These are phyloP conservation scores for Urocitellus parryii DNA, from an alignment of 2,113 vertebrate genomes.

Conservation along the genomic window DNA sequence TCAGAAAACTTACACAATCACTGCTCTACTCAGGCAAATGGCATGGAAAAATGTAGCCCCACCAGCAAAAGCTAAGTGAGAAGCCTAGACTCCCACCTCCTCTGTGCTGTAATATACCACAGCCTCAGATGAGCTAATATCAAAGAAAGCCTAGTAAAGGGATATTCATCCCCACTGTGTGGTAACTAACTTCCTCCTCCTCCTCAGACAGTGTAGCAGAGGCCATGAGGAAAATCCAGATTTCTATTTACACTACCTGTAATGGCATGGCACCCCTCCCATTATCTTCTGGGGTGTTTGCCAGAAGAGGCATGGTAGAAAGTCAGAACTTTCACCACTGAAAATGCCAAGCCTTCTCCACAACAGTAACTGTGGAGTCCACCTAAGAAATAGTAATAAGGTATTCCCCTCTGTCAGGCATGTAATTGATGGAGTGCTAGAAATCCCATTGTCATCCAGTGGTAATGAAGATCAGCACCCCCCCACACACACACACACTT, in stretches of 20 bases:
- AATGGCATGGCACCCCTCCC: not conserved
- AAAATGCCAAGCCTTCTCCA: not conserved
- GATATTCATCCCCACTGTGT: not conserved
- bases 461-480: not conserved
- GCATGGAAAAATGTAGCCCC: not conserved
- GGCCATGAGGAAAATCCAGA: not conserved
- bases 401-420: too few species aligned
- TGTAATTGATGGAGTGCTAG: not conserved
- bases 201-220: not conserved
- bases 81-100: not conserved
- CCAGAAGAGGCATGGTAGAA: not conserved
- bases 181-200: not conserved
- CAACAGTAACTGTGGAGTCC: not conserved
- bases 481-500: too few species aligned
- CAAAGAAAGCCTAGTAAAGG: not conserved
- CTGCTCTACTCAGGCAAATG: not conserved
- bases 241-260: not conserved
- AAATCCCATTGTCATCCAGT: not conserved
- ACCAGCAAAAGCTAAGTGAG: not conserved
- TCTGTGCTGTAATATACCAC: too few species aligned
- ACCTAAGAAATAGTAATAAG: not conserved
- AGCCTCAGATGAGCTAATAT: too few species aligned
- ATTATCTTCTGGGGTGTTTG: not conserved
- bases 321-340: not conserved
- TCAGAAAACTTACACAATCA: not conserved